Evolutionary conservation across 2,888 invertebrate species (phyloP), one percentile per base, ranked within the genome.

Genomic region (Pyrrhia umbra): DNA sequence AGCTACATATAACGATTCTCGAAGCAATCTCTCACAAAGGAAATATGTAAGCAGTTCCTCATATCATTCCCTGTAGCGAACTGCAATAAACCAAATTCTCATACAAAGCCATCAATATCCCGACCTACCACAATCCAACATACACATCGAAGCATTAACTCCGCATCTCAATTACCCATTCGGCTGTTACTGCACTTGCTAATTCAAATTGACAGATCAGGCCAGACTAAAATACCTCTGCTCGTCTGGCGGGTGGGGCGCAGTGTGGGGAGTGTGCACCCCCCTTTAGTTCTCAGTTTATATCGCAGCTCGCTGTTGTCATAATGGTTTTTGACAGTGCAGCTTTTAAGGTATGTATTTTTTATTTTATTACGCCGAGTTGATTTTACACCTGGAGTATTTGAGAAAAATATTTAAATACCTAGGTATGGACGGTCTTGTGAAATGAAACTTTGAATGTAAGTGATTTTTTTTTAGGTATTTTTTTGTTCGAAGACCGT

Each of bases 141-240:
- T 61, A 75, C 73, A 68, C 66, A 72, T 25, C 34, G 8, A 34
- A 37, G 27, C 45, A 56, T 47, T 80, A 81, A 72, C 74, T 82
- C 77, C 70, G 61, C 78, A 73, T 79, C 77, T 85, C 86, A 78
- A 90, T 89, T 88, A 88, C 72, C 85, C 62, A 90, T 88, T 89
- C 87, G 81, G 83, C 75, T 83, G 79, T 75, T 77, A 65, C 86
- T 89, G 91, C 90, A 90, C 75, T 88, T 82, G 83, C 90, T 94
- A 95, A 95, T 94, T 94, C 82, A 91, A 93, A 95, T 92, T 92
- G 95, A 91, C 95, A 93, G 84, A 93, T 94, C 91, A 91, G 92
- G 93, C 90, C 94, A 91, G 92, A 92, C 95, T 79, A 85, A 94
- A 94, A 94, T 95, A 94, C 81, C 81, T 68, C 82, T 79, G 75